phyloP scores from a whole-genome alignment of 1,140 invertebrate genomes.

The Calycopis cecrops region DNA sequence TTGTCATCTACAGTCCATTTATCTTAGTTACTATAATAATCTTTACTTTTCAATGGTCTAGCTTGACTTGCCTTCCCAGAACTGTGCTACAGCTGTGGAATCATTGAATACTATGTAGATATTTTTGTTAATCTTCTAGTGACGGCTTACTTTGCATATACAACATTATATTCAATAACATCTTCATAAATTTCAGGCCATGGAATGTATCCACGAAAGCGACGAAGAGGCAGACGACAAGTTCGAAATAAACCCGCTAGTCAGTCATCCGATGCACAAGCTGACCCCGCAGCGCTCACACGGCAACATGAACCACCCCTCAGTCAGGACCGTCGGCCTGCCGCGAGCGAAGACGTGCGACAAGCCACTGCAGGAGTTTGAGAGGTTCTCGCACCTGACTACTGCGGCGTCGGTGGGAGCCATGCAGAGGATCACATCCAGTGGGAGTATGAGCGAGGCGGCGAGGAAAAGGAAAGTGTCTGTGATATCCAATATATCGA shows the following conservation, averaged over 20 bases:
- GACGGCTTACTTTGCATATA: no score
- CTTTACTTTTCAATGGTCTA: no score
- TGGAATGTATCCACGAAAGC: slow-evolving; percentile 77
- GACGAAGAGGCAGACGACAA: slow-evolving; percentile 75
- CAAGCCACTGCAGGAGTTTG: slow-evolving; percentile 74
- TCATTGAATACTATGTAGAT: no score
- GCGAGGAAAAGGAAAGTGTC: slow-evolving; percentile 77
- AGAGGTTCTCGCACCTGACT: slow-evolving; percentile 52
- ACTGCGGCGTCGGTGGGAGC: slow-evolving; percentile 70
- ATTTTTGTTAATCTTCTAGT: no score
- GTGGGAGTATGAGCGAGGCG: slow-evolving; percentile 63
- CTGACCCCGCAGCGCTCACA: slow-evolving; percentile 56
- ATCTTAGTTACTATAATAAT: no score
- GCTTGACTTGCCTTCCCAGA: no score
- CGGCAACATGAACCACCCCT: slow-evolving; percentile 61
- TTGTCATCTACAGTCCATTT: no score
- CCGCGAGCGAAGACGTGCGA: slow-evolving; percentile 69
- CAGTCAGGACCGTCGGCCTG: slow-evolving; percentile 57
- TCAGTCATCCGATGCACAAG: slow-evolving; percentile 58
- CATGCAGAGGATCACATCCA: slow-evolving; percentile 75
- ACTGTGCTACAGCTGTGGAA: no score
- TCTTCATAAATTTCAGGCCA: slow-evolving; percentile 68
- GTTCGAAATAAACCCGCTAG: slow-evolving; percentile 67
- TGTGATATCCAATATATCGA: slow-evolving; percentile 81
- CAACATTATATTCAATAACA: no score